phyloP scores from a whole-genome alignment of 2,797 vertebrate genomes.

The Gymnoscopelus braueri region DNA sequence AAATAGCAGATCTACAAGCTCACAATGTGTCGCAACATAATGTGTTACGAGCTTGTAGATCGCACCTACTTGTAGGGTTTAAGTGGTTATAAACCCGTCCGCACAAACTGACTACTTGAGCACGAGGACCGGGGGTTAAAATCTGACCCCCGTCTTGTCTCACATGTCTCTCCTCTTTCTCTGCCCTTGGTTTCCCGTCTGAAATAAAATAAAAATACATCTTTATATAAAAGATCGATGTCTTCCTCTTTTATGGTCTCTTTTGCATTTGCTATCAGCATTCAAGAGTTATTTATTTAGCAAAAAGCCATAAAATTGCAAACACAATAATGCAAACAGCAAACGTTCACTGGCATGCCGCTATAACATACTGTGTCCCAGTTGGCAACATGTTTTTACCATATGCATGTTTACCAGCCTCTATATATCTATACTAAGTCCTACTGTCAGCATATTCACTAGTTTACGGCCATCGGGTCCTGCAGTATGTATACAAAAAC shows the following conservation, averaged over 20 bases:
- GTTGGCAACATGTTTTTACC: slow-evolving; percentile 40
- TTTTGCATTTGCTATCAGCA: not conserved
- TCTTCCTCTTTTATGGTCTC: slow-evolving; percentile 22
- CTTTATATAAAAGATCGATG: not conserved
- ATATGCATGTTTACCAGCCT: slow-evolving; percentile 52
- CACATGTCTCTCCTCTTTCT: too few relatives aligned
- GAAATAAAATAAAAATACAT: too few relatives aligned
- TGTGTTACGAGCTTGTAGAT: too few relatives aligned
- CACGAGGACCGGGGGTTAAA: too few relatives aligned
- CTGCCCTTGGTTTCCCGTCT: too few relatives aligned
- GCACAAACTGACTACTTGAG: slow-evolving; percentile 12
- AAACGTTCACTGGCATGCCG: slow-evolving; percentile 29
- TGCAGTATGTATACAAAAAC: slow-evolving; percentile 61
- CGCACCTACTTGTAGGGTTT: too few relatives aligned
- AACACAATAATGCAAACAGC: slow-evolving; percentile 47
- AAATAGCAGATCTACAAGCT: too few relatives aligned
- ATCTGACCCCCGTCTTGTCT: too few relatives aligned
- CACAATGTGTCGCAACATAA: too few relatives aligned
- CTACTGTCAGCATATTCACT: slow-evolving; percentile 59
- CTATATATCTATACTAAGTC: slow-evolving; percentile 36
- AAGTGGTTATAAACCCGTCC: slow-evolving; percentile 10
- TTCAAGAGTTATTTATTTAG: slow-evolving; percentile 45
- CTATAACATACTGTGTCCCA: slow-evolving; percentile 43
- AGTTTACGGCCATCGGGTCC: slow-evolving; percentile 40
- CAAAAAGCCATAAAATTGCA: slow-evolving; percentile 52